Base-by-base conservation (phyloP, 2,888 invertebrate genomes). In the Escarpia spicata region DNA sequence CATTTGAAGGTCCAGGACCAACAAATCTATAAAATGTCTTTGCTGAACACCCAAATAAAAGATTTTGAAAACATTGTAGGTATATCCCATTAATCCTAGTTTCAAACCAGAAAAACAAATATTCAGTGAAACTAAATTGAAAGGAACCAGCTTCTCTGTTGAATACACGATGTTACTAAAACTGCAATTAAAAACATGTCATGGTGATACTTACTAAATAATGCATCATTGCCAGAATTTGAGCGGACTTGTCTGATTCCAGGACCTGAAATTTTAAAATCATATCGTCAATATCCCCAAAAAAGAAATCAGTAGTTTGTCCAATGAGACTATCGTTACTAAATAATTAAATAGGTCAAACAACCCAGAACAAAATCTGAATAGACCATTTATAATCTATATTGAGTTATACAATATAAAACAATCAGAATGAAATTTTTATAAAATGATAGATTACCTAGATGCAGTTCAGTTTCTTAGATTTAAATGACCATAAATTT, bases 51-150 rank as follows among this genome's bases (percentile, higher is more conserved):
- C 10, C 10, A 10, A 45, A 45, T 45, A 45, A 9, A 10, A 9
- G 6, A 10, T 45, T 45, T 45, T 45, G 45, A 9, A 45, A 45
- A 45, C 90, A 90, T 12, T 15, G 15, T 90, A 37, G 90, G 90
- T 90, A 90, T 90, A 9, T 90, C 90, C 90, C 6, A 90, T 9
- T 90, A 90, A 90, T 90, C 9, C 90, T 90, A 15, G 15, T 2
- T 90, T 90, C 90, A 90, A 90, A 90, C 90, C 90, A 90, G 90
- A 90, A 90, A 90, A 90, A 15, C 15, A 90, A 90, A 90, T 90
- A 90, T 90, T 90, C 90, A 90, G 90, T 90, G 90, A 90, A 90
- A 90, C 90, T 90, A 90, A 90, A 15, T 15, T 90, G 90, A 90
- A 90, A 9, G 8, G 90, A 90, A 90, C 8, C 90, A 90, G 90